Conservation (phyloP, 2,113 vertebrate genomes). For the Taurulus bubalis region DNA sequence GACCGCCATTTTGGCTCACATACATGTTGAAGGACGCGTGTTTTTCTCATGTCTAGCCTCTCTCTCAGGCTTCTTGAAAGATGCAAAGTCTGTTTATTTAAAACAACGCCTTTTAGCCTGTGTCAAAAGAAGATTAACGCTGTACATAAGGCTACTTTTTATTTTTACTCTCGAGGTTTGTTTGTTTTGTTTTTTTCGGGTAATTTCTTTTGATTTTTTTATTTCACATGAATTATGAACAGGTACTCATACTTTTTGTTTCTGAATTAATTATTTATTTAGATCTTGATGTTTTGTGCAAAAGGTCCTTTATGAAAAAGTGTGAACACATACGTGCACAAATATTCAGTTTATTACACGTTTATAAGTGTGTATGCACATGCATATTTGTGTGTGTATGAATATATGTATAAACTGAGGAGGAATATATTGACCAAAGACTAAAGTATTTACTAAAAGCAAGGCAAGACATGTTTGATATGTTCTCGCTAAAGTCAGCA, state of each 20-base stretch:
- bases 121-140: slow-evolving; percentile 83
- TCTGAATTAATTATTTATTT: slow-evolving; percentile 84
- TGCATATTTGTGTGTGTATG: slow-evolving; percentile 83
- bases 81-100: slow-evolving; percentile 87
- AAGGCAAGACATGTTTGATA: slow-evolving; percentile 76
- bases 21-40: slow-evolving; percentile 75
- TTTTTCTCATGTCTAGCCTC: slow-evolving; percentile 84
- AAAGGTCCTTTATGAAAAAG: slow-evolving; percentile 83
- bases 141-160: slow-evolving; percentile 86
- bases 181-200: slow-evolving; percentile 38
- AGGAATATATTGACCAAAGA: slow-evolving; percentile 86
- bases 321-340: slow-evolving; percentile 81
- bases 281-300: slow-evolving; percentile 81
- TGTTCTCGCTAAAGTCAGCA: slow-evolving; percentile 72
- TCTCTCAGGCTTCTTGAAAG: slow-evolving; percentile 86
- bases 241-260: slow-evolving; percentile 84
- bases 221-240: slow-evolving; percentile 79
- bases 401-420: slow-evolving; percentile 81
- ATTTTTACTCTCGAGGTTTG: slow-evolving; percentile 65
- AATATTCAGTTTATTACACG: slow-evolving; percentile 84
- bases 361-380: slow-evolving; percentile 79
- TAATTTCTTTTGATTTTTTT: slow-evolving; percentile 74
- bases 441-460: slow-evolving; percentile 85
- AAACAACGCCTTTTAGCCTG: slow-evolving; percentile 85
- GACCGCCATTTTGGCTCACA: slow-evolving; percentile 68